Conservation (phyloP, 2,797 vertebrate genomes). For the Diceros bicornis region DNA sequence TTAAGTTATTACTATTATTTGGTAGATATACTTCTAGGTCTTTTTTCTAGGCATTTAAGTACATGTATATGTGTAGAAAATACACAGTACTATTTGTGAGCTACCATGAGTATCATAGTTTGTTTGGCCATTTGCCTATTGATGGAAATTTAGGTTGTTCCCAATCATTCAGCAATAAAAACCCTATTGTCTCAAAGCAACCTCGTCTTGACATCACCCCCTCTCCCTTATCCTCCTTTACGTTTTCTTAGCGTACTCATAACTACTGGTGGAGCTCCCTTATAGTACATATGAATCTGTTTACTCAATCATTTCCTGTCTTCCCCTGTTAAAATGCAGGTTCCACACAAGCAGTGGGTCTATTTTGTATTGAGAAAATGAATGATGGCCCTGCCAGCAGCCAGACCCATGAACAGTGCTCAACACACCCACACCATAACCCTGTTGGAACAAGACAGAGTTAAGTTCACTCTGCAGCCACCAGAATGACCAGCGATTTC, state of each 20-base stretch:
- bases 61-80: neutral
- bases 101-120: neutral
- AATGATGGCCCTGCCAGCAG: neutral
- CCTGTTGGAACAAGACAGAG: neutral
- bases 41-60: neutral
- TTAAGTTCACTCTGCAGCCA: neutral
- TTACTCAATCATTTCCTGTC: neutral
- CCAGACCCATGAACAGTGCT: neutral
- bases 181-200: neutral
- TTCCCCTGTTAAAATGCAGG: neutral
- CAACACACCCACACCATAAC: fast-evolving
- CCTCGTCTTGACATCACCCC: neutral
- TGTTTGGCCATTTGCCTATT: neutral
- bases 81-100: neutral
- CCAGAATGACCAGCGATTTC: no score
- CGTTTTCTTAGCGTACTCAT: neutral
- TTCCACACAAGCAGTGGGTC: no score
- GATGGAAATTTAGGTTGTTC: neutral
- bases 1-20: neutral
- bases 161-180: neutral
- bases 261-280: neutral
- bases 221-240: neutral
- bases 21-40: no score
- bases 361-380: neutral
- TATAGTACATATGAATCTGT: neutral